Conservation (phyloP, 2,888 invertebrate genomes). For the Phrixothrix hirtus region DNA sequence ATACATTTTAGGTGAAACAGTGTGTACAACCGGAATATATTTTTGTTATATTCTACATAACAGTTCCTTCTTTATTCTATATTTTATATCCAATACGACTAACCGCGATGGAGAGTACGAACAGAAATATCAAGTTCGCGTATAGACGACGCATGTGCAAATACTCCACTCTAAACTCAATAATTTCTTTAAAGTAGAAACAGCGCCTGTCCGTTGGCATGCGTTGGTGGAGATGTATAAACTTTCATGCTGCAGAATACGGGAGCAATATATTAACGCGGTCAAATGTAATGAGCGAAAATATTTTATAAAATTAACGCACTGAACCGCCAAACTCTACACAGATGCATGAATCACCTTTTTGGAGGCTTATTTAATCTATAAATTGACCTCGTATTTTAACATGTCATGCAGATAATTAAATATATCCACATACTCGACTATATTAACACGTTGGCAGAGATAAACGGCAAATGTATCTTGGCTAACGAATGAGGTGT, state of each 20-base stretch:
- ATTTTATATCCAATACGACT: conserved; percentile 4
- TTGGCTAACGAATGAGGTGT: neutral
- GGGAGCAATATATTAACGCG: conserved; percentile 12
- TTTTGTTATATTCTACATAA: conserved; percentile 21
- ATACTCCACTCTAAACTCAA: conserved; percentile 26
- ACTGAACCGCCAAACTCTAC: neutral
- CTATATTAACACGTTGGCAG: no score
- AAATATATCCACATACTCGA: no score
- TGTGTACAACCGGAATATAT: conserved; percentile 16
- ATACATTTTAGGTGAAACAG: conserved; percentile 28
- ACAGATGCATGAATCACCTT: neutral
- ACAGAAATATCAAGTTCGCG: conserved; percentile 31
- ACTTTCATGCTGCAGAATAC: conserved; percentile 17
- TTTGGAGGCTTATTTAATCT: no score
- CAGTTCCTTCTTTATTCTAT: conserved; percentile 13
- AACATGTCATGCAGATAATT: no score
- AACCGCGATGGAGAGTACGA: conserved; percentile 29
- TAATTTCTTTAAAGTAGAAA: conserved; percentile 28
- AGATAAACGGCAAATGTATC: no score
- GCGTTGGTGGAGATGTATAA: conserved; percentile 25
- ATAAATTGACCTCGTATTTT: no score
- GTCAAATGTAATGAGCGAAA: conserved; percentile 5
- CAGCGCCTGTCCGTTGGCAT: conserved; percentile 27
- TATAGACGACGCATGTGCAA: conserved; percentile 37
- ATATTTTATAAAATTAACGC: conserved; percentile 7